A percentile compares a stretch with the other conserved stretches of the same genome.
phyloP scores from a whole-genome alignment of 1,140 invertebrate species.

The Chironomus striatipennis region DNA sequence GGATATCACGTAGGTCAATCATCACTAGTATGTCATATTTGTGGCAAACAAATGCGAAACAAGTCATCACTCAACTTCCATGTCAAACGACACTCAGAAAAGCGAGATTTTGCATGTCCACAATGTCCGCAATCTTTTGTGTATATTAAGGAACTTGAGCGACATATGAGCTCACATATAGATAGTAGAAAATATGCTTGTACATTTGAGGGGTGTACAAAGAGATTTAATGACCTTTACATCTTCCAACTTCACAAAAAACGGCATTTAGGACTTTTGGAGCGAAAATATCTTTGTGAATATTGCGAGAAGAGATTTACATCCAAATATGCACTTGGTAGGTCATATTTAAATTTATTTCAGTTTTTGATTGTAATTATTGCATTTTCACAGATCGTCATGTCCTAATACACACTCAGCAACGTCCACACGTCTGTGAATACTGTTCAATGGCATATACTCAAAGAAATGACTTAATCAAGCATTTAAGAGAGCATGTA shows the following conservation, averaged over 20 bases:
- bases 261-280: not conserved
- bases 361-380: too few species aligned
- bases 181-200: not conserved
- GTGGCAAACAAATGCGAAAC: not conserved
- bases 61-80: not conserved
- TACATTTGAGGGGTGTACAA: not conserved
- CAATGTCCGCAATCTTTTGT: not conserved
- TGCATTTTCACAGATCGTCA: not conserved
- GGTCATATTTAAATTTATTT: too few species aligned
- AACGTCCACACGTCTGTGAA: not conserved
- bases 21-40: not conserved
- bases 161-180: not conserved
- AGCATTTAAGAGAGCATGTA: not conserved
- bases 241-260: not conserved
- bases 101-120: not conserved
- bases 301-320: not conserved
- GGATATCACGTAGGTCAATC: not conserved
- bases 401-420: not conserved
- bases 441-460: not conserved
- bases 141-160: not conserved
- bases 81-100: not conserved
- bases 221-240: not conserved
- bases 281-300: not conserved
- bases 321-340: not conserved
- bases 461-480: not conserved